These are phyloP conservation scores for Pseudomyrmex concolor DNA, from an alignment of 1,140 invertebrate species.

Conservation along the genomic window DNA sequence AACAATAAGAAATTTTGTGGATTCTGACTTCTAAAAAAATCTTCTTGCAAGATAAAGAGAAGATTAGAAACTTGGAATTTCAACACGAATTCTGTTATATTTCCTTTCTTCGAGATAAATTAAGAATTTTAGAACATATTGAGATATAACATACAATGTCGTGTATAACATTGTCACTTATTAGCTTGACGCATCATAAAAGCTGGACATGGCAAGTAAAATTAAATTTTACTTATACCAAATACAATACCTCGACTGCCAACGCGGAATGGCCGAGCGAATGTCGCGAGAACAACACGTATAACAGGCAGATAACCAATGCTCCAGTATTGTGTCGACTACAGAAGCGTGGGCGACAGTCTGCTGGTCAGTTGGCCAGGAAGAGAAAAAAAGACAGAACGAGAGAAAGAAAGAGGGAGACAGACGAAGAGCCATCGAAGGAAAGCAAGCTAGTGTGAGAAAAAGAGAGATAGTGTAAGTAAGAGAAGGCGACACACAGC, in stretches of 20 bases:
- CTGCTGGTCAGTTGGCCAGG: slow-evolving; percentile 55
- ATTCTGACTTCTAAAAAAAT: too few species aligned
- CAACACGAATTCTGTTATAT: too few species aligned
- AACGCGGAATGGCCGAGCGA: slow-evolving; percentile 41
- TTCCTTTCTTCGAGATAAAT: too few species aligned
- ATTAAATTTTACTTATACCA: slow-evolving; percentile 50
- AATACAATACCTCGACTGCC: slow-evolving; percentile 6
- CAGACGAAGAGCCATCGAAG: background rate
- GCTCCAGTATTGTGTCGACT: slow-evolving; percentile 60
- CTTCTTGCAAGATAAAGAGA: too few species aligned
- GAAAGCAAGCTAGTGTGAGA: background rate
- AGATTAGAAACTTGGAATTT: too few species aligned
- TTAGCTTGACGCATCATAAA: slow-evolving; percentile 18
- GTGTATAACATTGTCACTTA: background rate
- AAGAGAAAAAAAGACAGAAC: slow-evolving; percentile 19
- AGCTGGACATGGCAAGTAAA: slow-evolving; percentile 11
- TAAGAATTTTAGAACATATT: background rate
- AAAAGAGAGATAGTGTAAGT: background rate
- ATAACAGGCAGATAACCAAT: slow-evolving; percentile 62
- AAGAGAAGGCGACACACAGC: slow-evolving; percentile 56
- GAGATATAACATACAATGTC: background rate
- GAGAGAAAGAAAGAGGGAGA: slow-evolving; percentile 12
- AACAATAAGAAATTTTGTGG: background rate
- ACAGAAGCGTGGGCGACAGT: slow-evolving; percentile 53
- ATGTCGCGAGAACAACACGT: slow-evolving; percentile 50